Base-by-base conservation (phyloP, 2,113 vertebrate species). In the Sterna hirundo region DNA sequence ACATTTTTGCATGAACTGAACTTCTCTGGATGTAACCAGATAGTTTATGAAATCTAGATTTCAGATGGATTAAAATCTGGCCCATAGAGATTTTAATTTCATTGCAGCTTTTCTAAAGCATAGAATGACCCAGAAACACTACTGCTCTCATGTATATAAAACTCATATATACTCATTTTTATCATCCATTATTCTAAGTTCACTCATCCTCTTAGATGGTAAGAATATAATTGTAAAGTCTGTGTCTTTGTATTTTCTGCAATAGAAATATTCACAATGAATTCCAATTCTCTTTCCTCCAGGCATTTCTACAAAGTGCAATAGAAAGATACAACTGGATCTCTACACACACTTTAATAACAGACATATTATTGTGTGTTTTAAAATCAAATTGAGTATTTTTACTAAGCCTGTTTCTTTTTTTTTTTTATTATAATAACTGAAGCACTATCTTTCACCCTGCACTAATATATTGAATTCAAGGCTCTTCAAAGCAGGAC, bases 321-420 rank as follows among this genome's bases (percentile, higher is more conserved):
- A 86, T 1, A 70, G 79, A 86, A 96, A 92, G 60, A 54, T 19
- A 70, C 11, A 64, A 66, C 0, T 86, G 65, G 29, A 84, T 78
- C 36, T 81, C 69, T 47, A 93, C 4, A 26, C 13, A 86, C 44
- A 47, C 44, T 93, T 94, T 81, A 88, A 66, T 61, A 95, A 81
- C 6, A 58, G 32, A 80, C 13, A 27, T 51, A 70, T 26, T 88
- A 93, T 71, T 94, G 85, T 4, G 1, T 71, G 55, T 55, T 88
- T 86, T 71, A 83, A 93, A 94, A 94, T 75, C 4, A 90, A 87
- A 93, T 42, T 58, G 15, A 90, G 54, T 83, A 86, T n/a, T 88
- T 42, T 88, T 52, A 65, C 29, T 58, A 70, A 88, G 27, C 12
- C 27, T 57, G 9, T 49, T n/a, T 30, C 5, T 9, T 42, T 32